Evolutionary conservation across 2,113 vertebrate species (phyloP).

Genomic region (Myotis brandtii): DNA sequence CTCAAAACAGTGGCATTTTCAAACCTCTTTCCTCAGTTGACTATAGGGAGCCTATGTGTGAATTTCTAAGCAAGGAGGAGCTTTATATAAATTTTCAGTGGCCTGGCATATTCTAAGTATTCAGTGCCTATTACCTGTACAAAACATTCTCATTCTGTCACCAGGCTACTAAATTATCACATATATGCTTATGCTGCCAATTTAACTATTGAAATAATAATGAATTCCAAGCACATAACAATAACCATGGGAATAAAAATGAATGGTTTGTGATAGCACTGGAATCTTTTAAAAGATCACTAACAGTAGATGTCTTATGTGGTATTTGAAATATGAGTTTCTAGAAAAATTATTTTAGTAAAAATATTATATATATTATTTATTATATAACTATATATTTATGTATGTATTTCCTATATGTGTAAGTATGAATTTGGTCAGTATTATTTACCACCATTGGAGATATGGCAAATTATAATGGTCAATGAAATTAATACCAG

Average conservation of each 20-base stretch:
- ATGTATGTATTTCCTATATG: background rate
- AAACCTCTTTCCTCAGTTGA: background rate
- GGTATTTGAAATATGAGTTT: slow-evolving; percentile 52
- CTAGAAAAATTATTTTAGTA: slow-evolving; percentile 58
- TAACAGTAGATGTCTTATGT: background rate
- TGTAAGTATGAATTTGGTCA: slow-evolving; percentile 16
- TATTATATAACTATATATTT: background rate
- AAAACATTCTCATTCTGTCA: background rate
- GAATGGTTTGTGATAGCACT: background rate
- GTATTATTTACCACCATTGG: background rate
- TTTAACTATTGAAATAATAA: background rate
- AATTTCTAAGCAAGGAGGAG: slow-evolving; percentile 26
- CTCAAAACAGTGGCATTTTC: slow-evolving; percentile 31
- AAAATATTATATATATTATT: background rate
- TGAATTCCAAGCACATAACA: background rate
- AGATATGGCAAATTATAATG: background rate
- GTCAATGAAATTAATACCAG: slow-evolving; percentile 31
- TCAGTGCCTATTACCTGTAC: background rate
- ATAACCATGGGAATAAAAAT: background rate
- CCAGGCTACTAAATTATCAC: background rate
- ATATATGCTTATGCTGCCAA: background rate
- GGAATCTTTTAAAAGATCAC: background rate
- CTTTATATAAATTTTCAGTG: background rate
- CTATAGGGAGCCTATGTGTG: background rate
- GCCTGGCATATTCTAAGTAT: background rate